Evolutionary conservation across 1,140 invertebrate species (phyloP).

Genomic region (Wiebesia pumilae): DNA sequence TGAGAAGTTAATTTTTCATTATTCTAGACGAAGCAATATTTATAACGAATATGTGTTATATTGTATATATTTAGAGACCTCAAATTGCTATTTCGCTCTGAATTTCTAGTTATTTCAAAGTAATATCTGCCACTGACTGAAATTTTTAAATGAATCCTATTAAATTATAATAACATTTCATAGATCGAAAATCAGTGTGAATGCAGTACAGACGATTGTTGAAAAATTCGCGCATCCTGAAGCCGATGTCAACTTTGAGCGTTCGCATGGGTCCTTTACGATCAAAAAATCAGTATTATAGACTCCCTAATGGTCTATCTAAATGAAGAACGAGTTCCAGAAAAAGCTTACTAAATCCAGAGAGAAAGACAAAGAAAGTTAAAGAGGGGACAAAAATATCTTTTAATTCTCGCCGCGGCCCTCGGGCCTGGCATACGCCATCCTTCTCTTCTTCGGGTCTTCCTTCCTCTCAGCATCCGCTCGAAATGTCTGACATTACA

Average conservation of each 20-base stretch:
- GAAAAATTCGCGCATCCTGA: background rate
- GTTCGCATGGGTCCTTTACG: background rate
- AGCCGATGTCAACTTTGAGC: background rate
- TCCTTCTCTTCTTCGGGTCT: background rate
- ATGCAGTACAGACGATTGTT: no score
- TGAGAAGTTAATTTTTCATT: no score
- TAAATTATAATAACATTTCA: no score
- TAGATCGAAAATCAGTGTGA: no score
- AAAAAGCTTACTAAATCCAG: background rate
- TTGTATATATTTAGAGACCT: no score
- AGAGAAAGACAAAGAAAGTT: background rate
- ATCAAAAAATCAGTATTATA: background rate
- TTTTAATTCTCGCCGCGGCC: background rate
- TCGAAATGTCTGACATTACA: conserved; percentile 52
- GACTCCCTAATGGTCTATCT: background rate
- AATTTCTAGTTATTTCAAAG: no score
- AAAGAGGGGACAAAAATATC: background rate
- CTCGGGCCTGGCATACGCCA: background rate
- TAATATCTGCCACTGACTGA: no score
- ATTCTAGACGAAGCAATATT: no score
- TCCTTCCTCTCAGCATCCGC: background rate
- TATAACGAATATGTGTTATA: no score
- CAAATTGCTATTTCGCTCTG: no score
- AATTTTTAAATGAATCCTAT: no score
- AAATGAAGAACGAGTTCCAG: background rate